Conservation (phyloP, 2,113 vertebrate genomes). For the Nothocercus julius region DNA sequence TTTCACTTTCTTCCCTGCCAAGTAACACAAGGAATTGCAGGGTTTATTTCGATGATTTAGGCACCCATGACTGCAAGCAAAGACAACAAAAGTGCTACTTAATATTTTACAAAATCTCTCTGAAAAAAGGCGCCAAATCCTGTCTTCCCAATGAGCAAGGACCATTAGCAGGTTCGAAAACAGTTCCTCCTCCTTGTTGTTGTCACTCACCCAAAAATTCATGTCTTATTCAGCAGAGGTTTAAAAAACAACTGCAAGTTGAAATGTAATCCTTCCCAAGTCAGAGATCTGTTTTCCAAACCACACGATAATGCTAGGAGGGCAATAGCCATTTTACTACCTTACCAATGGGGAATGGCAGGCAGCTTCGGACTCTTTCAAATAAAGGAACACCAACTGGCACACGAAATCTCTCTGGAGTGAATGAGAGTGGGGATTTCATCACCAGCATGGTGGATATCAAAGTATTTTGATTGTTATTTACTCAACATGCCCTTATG, state of each 20-base stretch:
- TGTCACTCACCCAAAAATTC: neutral
- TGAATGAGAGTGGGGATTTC: neutral
- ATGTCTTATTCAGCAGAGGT: neutral
- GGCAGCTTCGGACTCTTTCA: neutral
- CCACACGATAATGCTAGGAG: neutral
- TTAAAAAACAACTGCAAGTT: conserved; percentile 5
- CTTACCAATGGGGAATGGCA: neutral
- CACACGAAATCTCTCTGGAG: neutral
- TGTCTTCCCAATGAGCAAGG: neutral
- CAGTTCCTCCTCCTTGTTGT: neutral
- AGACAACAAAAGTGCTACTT: neutral
- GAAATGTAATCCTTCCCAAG: neutral
- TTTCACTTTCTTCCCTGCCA: neutral
- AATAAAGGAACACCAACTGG: neutral
- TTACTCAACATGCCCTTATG: neutral
- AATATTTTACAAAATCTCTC: neutral
- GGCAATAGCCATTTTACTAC: neutral
- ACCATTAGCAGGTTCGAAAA: neutral
- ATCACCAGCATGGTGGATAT: neutral
- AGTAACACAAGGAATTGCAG: neutral
- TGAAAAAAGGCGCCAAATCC: neutral
- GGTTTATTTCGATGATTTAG: neutral
- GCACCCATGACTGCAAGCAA: neutral
- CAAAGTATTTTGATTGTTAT: neutral
- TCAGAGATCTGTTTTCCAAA: neutral